These are phyloP conservation scores for Pyrochroa serraticornis DNA, from an alignment of 2,888 invertebrate genomes.

Conservation along the genomic window DNA sequence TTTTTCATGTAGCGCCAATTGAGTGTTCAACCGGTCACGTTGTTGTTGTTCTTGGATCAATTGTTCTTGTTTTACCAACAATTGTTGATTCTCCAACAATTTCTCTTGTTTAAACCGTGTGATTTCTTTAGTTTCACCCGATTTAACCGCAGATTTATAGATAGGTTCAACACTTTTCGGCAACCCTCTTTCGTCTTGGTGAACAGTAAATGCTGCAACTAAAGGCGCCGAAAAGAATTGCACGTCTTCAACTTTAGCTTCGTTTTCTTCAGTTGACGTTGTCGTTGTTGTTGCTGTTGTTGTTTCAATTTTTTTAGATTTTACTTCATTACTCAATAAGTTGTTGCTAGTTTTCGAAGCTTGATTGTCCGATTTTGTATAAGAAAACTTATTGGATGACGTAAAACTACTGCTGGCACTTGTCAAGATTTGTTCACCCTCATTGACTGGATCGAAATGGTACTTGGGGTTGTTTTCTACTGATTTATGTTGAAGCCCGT, in stretches of 20 bases:
- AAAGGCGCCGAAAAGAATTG: conserved; percentile 83
- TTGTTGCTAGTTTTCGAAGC: conserved; percentile 13
- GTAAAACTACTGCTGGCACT: conserved; percentile 49
- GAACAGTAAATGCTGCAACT: conserved; percentile 84
- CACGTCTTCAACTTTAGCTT: conserved; percentile 70
- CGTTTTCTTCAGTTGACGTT: conserved; percentile 71
- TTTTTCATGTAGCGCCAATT: conserved; percentile 66
- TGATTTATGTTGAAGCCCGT: conserved; percentile 43
- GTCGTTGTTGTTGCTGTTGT: conserved; percentile 61
- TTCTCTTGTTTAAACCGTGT: conserved; percentile 26
- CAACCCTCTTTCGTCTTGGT: conserved; percentile 79
- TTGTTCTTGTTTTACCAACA: conserved; percentile 18
- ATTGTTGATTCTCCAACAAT: conserved; percentile 27
- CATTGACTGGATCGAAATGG: conserved; percentile 31
- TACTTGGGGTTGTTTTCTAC: conserved; percentile 33
- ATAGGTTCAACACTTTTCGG: conserved; percentile 81
- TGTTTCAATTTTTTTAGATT: conserved; percentile 29
- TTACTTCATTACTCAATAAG: conserved; percentile 15
- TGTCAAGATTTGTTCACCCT: conserved; percentile 48
- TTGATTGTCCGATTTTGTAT: conserved; percentile 26
- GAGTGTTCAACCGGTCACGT: conserved; percentile 35
- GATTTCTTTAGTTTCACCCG: conserved; percentile 41
- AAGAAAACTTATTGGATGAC: conserved; percentile 14
- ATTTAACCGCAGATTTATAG: conserved; percentile 58
- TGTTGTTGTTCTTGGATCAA: conserved; percentile 31